Conservation (phyloP, 2,797 vertebrate genomes). For the Coregonus ussuriensis region DNA sequence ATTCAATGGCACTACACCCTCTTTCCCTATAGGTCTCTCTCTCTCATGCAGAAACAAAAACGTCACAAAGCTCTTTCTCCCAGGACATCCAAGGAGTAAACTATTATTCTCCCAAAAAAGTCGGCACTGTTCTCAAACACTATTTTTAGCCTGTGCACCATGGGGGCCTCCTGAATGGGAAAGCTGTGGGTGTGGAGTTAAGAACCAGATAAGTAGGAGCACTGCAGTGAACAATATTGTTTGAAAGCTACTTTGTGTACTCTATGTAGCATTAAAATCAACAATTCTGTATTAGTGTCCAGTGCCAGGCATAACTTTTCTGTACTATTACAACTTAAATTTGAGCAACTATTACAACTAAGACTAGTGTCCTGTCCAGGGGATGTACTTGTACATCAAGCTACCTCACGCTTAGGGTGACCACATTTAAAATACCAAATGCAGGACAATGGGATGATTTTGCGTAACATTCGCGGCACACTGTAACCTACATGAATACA, state of each 20-base stretch:
- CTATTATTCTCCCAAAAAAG: constrained; percentile 92
- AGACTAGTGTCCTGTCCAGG: neutral
- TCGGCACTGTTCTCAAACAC: constrained; percentile 88
- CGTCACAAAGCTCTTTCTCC: constrained; percentile 77
- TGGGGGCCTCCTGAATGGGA: constrained; percentile 78
- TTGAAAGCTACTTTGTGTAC: constrained; percentile 37
- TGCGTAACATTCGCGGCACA: no score
- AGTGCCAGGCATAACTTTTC: neutral
- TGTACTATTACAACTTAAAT: neutral
- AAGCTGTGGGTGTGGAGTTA: constrained; percentile 85
- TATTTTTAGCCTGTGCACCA: constrained; percentile 86
- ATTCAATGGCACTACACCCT: constrained; percentile 49
- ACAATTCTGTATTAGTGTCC: neutral
- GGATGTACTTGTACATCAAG: neutral
- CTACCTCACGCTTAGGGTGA: no score
- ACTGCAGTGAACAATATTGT: constrained; percentile 55
- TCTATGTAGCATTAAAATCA: neutral
- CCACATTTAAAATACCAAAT: no score
- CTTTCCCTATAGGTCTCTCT: constrained; percentile 48
- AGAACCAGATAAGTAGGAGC: constrained; percentile 70
- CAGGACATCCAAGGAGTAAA: constrained; percentile 89
- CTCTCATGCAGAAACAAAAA: constrained; percentile 49
- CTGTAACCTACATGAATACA: no score
- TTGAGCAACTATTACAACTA: neutral
- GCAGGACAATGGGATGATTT: no score